phyloP scores from a whole-genome alignment of 2,797 vertebrate genomes.

The Onychomys leucogaster region DNA sequence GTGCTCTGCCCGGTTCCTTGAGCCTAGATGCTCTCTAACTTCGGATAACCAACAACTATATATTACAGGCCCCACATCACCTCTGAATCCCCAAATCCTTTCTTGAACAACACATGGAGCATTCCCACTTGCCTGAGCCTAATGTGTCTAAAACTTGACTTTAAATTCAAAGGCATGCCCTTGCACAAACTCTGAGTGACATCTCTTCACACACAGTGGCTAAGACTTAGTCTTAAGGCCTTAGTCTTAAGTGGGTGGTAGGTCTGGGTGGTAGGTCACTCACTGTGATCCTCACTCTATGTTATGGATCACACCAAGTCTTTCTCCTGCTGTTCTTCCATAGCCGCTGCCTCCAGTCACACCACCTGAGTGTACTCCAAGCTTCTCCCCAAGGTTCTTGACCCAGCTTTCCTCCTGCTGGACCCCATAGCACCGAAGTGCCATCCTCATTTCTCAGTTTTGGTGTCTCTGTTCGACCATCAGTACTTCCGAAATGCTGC shows the following conservation, averaged over 20 bases:
- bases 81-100: neutral
- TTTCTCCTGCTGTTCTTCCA: too few relatives aligned
- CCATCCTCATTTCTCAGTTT: neutral
- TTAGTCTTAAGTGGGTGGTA: neutral
- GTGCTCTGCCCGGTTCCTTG: neutral
- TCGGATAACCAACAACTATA: neutral
- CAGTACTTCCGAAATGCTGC: neutral
- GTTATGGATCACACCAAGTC: neutral
- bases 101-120: neutral
- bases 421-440: neutral
- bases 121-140: neutral
- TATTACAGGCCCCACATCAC: neutral
- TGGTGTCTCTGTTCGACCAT: neutral
- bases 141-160: neutral
- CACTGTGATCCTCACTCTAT: too few relatives aligned
- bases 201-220: neutral
- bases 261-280: too few relatives aligned
- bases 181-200: neutral
- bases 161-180: neutral
- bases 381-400: neutral
- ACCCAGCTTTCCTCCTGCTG: neutral
- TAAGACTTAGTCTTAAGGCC: neutral
- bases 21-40: neutral
- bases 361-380: neutral
- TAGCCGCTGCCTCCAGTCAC: accelerated